Evolutionary conservation across 2,888 invertebrate species (phyloP).

Genomic region (Tethea ocularis): DNA sequence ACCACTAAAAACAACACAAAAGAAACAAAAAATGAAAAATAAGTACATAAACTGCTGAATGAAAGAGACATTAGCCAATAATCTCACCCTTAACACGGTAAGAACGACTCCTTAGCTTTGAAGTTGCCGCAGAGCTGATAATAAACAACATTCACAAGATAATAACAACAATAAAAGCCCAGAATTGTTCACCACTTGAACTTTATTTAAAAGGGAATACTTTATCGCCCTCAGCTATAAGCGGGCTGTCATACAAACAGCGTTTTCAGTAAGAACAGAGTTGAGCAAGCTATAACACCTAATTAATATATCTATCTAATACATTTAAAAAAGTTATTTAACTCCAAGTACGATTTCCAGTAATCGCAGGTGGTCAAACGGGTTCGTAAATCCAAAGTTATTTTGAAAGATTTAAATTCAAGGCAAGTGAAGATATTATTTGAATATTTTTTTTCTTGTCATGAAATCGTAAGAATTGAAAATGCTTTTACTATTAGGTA

Average conservation of each 20-base stretch:
- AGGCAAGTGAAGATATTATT: too few relatives aligned
- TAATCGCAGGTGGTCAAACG: not conserved
- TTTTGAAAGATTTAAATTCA: not conserved
- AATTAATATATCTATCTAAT: too few relatives aligned
- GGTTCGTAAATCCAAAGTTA: not conserved
- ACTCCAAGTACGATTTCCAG: too few relatives aligned
- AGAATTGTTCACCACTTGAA: conserved; percentile 36
- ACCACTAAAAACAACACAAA: not conserved
- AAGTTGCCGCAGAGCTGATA: conserved; percentile 25
- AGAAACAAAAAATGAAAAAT: not conserved
- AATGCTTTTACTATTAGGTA: too few relatives aligned
- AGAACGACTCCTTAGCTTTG: conserved; percentile 11
- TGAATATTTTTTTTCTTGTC: too few relatives aligned
- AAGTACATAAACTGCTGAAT: not conserved
- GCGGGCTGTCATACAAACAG: not conserved
- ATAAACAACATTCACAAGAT: conserved; percentile 54
- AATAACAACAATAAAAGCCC: conserved; percentile 54
- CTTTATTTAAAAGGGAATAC: conserved; percentile 48
- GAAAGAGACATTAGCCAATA: not conserved
- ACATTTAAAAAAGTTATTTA: too few relatives aligned
- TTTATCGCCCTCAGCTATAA: conserved; percentile 38
- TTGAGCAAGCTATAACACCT: too few relatives aligned
- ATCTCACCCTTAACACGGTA: not conserved
- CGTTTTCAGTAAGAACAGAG: not conserved
- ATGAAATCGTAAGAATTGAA: too few relatives aligned